Conservation (phyloP, 2,888 invertebrate genomes). For the Homarus gammarus region DNA sequence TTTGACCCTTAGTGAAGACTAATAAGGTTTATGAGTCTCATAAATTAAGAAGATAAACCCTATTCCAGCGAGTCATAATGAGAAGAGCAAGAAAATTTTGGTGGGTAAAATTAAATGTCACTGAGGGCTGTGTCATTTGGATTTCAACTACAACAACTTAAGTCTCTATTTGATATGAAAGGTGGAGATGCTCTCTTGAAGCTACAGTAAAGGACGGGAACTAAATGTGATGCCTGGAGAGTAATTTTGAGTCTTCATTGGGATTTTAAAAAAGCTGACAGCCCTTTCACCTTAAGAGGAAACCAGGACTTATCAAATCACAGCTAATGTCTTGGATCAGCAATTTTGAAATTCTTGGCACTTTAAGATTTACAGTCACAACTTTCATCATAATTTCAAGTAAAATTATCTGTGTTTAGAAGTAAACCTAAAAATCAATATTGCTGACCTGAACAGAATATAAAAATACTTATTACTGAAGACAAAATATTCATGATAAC, state of each 20-base stretch:
- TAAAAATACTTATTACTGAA: background rate
- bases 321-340: slow-evolving; percentile 37
- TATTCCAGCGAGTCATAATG: slow-evolving; percentile 35
- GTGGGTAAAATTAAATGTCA: slow-evolving; percentile 30
- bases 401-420: slow-evolving; percentile 16
- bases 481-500: slow-evolving; percentile 6
- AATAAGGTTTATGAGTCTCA: slow-evolving; percentile 24
- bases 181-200: slow-evolving; percentile 50
- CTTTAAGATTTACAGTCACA: background rate
- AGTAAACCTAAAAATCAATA: slow-evolving; percentile 21
- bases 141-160: slow-evolving; percentile 45
- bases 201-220: slow-evolving; percentile 58
- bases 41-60: slow-evolving; percentile 47
- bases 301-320: slow-evolving; percentile 8
- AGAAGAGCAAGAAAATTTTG: slow-evolving; percentile 41
- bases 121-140: slow-evolving; percentile 20
- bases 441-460: slow-evolving; percentile 37
- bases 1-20: slow-evolving; percentile 46
- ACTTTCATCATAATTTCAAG: slow-evolving; percentile 17
- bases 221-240: slow-evolving; percentile 48
- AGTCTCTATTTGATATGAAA: slow-evolving; percentile 25
- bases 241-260: slow-evolving; percentile 44
- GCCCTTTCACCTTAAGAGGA: slow-evolving; percentile 31
- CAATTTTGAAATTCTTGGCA: slow-evolving; percentile 43
- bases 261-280: slow-evolving; percentile 38